Percentiles rank a stretch among this genome's conserved stretches.
Evolutionary conservation across 2,888 invertebrate genomes (phyloP).

Genomic region (Empis stercorea): DNA sequence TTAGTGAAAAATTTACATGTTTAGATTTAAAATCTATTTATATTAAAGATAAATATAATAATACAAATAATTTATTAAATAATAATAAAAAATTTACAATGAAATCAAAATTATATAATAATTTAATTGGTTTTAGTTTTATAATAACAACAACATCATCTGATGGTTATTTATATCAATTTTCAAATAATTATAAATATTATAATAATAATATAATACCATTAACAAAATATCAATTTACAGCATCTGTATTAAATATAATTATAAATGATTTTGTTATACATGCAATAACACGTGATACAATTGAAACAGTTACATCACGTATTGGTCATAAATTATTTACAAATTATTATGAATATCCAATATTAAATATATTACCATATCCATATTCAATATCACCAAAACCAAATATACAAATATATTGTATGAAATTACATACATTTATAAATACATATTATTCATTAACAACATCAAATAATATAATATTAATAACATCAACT

Average conservation of each 20-base stretch:
- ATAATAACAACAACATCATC: conserved; percentile 40
- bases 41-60: conserved; percentile 20
- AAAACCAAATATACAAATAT: conserved; percentile 29
- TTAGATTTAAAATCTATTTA: conserved; percentile 33
- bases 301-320: conserved; percentile 63
- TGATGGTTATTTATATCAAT: conserved; percentile 62
- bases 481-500: conserved; percentile 31
- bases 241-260: conserved; percentile 53
- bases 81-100: conserved; percentile 28
- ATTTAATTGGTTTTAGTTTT: conserved; percentile 41
- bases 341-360: conserved; percentile 36
- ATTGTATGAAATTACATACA: conserved; percentile 30
- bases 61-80: conserved; percentile 16
- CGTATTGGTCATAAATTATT: conserved; percentile 49
- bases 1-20: conserved; percentile 29
- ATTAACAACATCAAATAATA: conserved; percentile 27
- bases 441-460: conserved; percentile 32
- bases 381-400: conserved; percentile 33
- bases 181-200: conserved; percentile 41
- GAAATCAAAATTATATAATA: conserved; percentile 42
- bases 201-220: conserved; percentile 39
- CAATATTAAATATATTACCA: conserved; percentile 26
- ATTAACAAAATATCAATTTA: conserved; percentile 56
- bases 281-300: conserved; percentile 63
- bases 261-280: conserved; percentile 52